Evolutionary conservation across 2,113 vertebrate species (phyloP).

Genomic region (Xiphorhynchus elegans): DNA sequence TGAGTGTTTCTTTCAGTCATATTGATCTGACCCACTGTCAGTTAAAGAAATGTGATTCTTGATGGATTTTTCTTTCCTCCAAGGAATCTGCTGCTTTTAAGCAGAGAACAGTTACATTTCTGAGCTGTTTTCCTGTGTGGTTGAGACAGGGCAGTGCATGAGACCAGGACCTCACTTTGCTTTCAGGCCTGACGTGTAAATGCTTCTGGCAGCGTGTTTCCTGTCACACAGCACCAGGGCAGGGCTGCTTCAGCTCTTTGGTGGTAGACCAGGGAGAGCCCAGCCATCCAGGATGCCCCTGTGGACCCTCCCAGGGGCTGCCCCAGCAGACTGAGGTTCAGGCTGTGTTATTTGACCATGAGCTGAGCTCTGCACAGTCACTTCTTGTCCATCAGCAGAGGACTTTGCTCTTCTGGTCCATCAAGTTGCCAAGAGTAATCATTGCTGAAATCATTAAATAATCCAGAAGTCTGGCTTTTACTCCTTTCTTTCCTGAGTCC

Average conservation of each 20-base stretch:
- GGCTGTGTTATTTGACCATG: background rate
- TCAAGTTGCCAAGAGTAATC: background rate
- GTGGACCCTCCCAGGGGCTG: background rate
- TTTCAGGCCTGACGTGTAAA: background rate
- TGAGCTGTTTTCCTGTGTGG: background rate
- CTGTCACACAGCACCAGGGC: background rate
- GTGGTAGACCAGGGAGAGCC: background rate
- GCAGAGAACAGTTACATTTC: background rate
- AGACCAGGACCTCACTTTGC: background rate
- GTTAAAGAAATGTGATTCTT: background rate
- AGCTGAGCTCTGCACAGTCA: background rate
- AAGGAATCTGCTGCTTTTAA: background rate
- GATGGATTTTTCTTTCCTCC: background rate
- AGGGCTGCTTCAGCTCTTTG: background rate
- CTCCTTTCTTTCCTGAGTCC: background rate
- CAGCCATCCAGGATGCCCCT: background rate
- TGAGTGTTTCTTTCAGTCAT: background rate
- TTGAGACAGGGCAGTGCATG: background rate
- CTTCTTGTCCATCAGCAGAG: background rate
- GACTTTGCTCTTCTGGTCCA: background rate
- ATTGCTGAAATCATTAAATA: background rate
- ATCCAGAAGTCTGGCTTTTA: background rate
- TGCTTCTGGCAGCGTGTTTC: background rate
- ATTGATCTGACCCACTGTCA: background rate
- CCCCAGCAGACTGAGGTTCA: background rate